phyloP scores from a whole-genome alignment of 2,113 vertebrate genomes.

The Fukomys damarensis region DNA sequence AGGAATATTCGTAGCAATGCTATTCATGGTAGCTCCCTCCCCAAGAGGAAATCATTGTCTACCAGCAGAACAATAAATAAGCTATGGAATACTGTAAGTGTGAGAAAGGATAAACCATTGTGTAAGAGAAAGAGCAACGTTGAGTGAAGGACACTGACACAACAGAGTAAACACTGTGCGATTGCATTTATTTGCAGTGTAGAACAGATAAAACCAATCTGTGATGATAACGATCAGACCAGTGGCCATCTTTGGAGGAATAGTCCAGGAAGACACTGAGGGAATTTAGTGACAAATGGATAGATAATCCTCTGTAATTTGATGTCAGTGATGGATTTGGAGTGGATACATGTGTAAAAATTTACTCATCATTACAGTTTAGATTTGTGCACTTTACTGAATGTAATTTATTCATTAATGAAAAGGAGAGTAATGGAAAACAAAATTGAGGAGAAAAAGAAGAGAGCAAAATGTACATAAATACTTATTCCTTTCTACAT shows the following conservation, averaged over 20 bases:
- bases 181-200: neutral
- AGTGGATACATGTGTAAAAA: neutral
- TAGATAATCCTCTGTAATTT: neutral
- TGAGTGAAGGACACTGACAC: neutral
- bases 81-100: neutral
- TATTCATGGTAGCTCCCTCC: neutral
- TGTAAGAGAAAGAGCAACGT: neutral
- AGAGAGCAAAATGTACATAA: neutral
- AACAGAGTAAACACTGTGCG: too few relatives aligned
- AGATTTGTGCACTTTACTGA: neutral
- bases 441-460: constrained; percentile 7
- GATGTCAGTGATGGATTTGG: neutral
- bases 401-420: neutral
- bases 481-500: neutral
- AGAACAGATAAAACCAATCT: neutral
- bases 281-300: neutral
- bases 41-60: neutral
- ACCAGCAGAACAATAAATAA: neutral
- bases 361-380: neutral
- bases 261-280: neutral
- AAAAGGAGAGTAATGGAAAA: neutral
- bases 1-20: neutral
- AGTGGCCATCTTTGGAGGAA: neutral
- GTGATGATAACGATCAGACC: neutral
- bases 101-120: neutral